Evolutionary conservation across 2,888 invertebrate genomes (phyloP).

Genomic region (Tinea pellionella): DNA sequence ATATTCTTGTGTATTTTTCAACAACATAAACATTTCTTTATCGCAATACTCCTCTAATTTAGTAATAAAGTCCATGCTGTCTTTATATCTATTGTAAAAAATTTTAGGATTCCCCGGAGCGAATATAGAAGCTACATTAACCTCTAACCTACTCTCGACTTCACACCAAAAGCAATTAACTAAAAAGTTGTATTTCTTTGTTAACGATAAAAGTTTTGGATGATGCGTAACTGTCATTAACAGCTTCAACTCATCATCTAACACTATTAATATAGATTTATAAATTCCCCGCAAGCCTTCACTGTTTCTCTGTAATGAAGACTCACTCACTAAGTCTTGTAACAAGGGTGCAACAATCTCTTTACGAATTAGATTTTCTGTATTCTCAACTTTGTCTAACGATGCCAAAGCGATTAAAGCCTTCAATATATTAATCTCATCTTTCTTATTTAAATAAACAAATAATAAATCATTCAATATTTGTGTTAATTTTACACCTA

Average conservation of each 20-base stretch:
- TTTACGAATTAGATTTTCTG: slow-evolving; percentile 77
- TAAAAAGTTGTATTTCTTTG: slow-evolving; percentile 62
- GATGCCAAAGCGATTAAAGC: slow-evolving; percentile 72
- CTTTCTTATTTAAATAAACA: slow-evolving; percentile 63
- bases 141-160: slow-evolving; percentile 82
- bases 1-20: slow-evolving; percentile 77
- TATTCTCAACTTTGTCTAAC: slow-evolving; percentile 75
- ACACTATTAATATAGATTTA: slow-evolving; percentile 75
- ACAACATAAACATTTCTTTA: slow-evolving; percentile 66
- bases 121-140: slow-evolving; percentile 86
- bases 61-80: slow-evolving; percentile 80
- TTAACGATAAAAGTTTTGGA: slow-evolving; percentile 54
- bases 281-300: slow-evolving; percentile 79
- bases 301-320: slow-evolving; percentile 69
- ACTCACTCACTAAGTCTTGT: slow-evolving; percentile 77
- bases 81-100: slow-evolving; percentile 85
- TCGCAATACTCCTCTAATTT: slow-evolving; percentile 76
- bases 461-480: slow-evolving; percentile 59
- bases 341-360: slow-evolving; percentile 76
- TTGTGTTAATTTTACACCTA: slow-evolving; percentile 42
- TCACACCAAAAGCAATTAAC: slow-evolving; percentile 91
- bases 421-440: slow-evolving; percentile 67
- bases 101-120: slow-evolving; percentile 92
- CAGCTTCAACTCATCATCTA: slow-evolving; percentile 75
- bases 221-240: slow-evolving; percentile 61